These are phyloP conservation scores for Mythimna impura DNA, from an alignment of 2,888 invertebrate genomes.

Conservation along the genomic window DNA sequence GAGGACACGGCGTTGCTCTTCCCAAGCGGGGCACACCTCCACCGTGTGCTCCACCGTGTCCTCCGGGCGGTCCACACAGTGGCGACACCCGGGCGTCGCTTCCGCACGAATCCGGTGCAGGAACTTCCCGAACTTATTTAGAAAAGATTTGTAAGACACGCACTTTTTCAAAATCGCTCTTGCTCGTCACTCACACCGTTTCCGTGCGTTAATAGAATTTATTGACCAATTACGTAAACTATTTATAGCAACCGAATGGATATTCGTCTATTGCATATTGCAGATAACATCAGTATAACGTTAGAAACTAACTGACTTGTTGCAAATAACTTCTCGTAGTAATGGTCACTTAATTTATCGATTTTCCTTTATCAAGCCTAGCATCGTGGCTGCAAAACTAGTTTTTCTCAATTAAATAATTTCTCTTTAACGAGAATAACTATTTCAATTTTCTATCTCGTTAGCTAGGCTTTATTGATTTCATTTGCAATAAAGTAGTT, in stretches of 20 bases:
- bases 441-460: constrained; percentile 28
- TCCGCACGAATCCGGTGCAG: too few species aligned
- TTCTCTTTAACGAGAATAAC: constrained; percentile 25
- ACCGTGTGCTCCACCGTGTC: too few species aligned
- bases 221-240: constrained; percentile 58
- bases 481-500: constrained; percentile 9
- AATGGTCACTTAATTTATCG: constrained; percentile 43
- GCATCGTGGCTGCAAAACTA: constrained; percentile 20
- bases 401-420: constrained; percentile 42
- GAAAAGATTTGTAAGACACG: neutral
- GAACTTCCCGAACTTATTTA: too few species aligned
- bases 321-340: constrained; percentile 36
- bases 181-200: neutral
- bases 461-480: constrained; percentile 22
- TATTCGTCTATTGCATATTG: constrained; percentile 47
- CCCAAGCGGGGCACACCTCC: too few species aligned
- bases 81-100: too few species aligned
- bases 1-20: too few species aligned
- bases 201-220: constrained; percentile 44
- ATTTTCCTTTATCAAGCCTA: constrained; percentile 37
- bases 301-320: constrained; percentile 40
- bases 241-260: constrained; percentile 48
- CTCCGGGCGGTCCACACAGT: too few species aligned
- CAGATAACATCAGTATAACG: constrained; percentile 44
- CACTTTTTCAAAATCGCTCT: neutral